Evolutionary conservation across 2,888 invertebrate species (phyloP).

Genomic region (Kryphioiulus occultus): DNA sequence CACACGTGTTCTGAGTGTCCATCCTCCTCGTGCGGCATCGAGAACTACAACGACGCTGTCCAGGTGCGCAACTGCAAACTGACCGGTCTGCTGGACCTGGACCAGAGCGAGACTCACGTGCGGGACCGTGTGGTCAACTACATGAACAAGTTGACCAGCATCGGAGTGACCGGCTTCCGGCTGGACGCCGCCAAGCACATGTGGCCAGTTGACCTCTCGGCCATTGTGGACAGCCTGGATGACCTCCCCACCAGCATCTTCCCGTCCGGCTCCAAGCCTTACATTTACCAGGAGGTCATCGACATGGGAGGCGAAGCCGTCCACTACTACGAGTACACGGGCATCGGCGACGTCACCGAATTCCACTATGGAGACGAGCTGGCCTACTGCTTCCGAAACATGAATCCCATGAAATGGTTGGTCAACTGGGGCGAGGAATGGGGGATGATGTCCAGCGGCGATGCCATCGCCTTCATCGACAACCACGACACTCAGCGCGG

Average conservation of each 20-base stretch:
- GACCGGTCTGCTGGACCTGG: conserved; percentile 76
- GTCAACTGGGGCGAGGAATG: conserved; percentile 58
- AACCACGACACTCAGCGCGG: conserved; percentile 92
- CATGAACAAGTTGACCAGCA: conserved; percentile 72
- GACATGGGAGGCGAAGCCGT: conserved; percentile 70
- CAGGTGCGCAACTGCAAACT: conserved; percentile 77
- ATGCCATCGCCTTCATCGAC: conserved; percentile 81
- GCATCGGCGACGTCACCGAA: conserved; percentile 75
- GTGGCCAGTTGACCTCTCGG: conserved; percentile 73
- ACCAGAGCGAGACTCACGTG: conserved; percentile 74
- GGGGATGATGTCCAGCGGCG: conserved; percentile 61
- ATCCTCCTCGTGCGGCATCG: conserved; percentile 68
- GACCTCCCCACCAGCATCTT: conserved; percentile 68
- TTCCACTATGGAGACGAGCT: conserved; percentile 71
- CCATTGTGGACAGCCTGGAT: conserved; percentile 69
- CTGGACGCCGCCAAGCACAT: conserved; percentile 67
- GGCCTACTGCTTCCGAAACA: conserved; percentile 68
- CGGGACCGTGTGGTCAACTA: conserved; percentile 70
- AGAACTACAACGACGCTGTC: conserved; percentile 71
- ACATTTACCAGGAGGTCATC: conserved; percentile 68
- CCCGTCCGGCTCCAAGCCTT: conserved; percentile 69
- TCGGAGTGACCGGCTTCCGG: conserved; percentile 83
- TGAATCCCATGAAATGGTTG: conserved; percentile 66
- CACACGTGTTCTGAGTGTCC: conserved; percentile 59
- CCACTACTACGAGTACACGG: conserved; percentile 60